Base-by-base conservation (phyloP, 2,888 invertebrate genomes). In the Aphodius sticticus region DNA sequence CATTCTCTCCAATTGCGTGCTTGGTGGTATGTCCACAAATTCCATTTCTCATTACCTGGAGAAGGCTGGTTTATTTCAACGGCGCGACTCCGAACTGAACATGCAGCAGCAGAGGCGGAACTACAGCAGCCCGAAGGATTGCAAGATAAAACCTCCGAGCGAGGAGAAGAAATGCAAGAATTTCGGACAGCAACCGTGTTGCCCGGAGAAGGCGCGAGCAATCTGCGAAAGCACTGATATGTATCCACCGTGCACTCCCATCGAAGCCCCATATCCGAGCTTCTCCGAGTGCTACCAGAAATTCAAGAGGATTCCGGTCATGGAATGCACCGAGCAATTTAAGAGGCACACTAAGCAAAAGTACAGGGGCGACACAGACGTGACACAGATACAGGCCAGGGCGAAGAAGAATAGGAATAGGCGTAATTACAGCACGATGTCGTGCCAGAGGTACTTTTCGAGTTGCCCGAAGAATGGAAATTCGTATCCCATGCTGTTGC, bases 281-380 rank as follows among this genome's bases (percentile, higher is more conserved):
- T 84, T 83, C 77, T 81, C 83, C 0, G 83, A 84, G 26, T 79
- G 79, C 38, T 81, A 79, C 14, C 81, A 82, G 70, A 78, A 80
- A 7, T 83, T 84, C 76, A 82, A 81, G 4, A 77, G 79, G 78
- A 12, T 81, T 26, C 77, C 79, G 14, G n/a, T 77, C 3, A 74
- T 69, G 70, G 84, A 84, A 79, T 80, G 81, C 16, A 69, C 74
- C 0, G 80, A 81, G 35, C 78, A 80, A 69, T 38, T 75, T 14
- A 79, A 77, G 16, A 77, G 35, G 35, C 37, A 36, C n/a, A 74
- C n/a, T 12, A 74, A 74, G 15, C 35, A 36, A 35, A 74, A 74
- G 35, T 26, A 35, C n/a, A 74, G 35, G 7, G 74, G 74, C 9
- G 74, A 53, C 1, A 53, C 74, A 2, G 16, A 26, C 35, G 74